Percentiles rank a stretch among this genome's conserved stretches.
phyloP scores from a whole-genome alignment of 2,113 vertebrate genomes.

The Sturnira hondurensis region DNA sequence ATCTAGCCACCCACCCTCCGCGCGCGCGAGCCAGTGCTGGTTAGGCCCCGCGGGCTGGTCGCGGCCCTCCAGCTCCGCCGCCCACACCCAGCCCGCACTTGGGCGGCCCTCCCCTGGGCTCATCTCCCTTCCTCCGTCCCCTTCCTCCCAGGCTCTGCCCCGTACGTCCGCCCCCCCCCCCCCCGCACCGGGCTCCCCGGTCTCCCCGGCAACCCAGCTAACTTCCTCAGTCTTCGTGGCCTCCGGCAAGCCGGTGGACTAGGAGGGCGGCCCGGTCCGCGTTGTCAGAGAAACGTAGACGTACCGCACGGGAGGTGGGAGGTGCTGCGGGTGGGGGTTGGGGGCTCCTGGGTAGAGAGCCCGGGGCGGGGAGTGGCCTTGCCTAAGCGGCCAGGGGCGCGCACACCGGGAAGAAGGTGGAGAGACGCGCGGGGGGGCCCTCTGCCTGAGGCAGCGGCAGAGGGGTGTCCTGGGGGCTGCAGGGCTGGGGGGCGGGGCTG shows the following conservation, averaged over 20 bases:
- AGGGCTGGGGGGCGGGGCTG: slow-evolving; percentile 33
- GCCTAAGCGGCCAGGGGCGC: neutral
- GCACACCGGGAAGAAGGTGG: neutral
- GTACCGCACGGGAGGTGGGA: neutral
- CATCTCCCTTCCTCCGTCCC: neutral
- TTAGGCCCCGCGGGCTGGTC: fast-evolving
- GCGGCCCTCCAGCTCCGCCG: neutral
- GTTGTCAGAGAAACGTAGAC: neutral
- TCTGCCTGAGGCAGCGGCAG: slow-evolving; percentile 59
- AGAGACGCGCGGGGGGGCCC: neutral
- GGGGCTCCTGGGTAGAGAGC: neutral
- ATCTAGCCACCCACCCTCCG: neutral
- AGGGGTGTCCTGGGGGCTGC: neutral
- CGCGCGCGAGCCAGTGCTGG: neutral
- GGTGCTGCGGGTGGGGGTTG: neutral
- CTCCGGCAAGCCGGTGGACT: neutral
- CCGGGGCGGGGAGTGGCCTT: neutral
- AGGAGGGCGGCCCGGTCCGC: neutral
- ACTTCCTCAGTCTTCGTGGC: neutral
- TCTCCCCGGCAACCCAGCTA: neutral
- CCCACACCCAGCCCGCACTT: neutral
- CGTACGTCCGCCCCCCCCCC: fast-evolving
- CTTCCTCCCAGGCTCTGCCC: neutral
- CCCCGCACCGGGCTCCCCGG: neutral
- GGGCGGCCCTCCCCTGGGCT: too few relatives aligned